Evolutionary conservation across 2,113 vertebrate genomes (phyloP).

Genomic region (Tetrao urogallus): DNA sequence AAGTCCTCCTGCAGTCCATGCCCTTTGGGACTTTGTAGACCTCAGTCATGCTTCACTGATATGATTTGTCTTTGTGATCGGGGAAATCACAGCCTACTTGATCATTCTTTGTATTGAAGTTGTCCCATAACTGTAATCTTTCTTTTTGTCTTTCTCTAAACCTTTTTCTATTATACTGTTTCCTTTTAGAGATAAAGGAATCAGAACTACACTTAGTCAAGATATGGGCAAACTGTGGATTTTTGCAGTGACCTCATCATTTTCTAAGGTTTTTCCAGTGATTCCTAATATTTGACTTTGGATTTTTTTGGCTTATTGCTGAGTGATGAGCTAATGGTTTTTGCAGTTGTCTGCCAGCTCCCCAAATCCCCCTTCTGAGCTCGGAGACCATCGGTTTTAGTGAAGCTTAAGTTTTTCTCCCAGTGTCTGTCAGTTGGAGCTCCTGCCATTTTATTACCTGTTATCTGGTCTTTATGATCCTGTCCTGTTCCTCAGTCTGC

Average conservation of each 20-base stretch:
- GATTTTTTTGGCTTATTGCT: not conserved
- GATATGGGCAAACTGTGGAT: not conserved
- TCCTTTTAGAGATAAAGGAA: not conserved
- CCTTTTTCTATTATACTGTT: fast-evolving
- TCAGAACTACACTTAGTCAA: not conserved
- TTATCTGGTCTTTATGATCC: not conserved
- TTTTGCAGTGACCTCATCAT: not conserved
- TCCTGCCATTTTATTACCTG: not conserved
- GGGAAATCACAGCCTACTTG: not conserved
- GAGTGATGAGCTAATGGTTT: not conserved
- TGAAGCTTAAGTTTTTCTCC: not conserved
- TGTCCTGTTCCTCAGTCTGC: not conserved
- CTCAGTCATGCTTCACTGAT: fast-evolving
- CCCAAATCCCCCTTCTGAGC: not conserved
- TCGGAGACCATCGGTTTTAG: not conserved
- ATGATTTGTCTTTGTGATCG: not conserved
- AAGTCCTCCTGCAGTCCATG: fast-evolving
- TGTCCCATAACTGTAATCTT: not conserved
- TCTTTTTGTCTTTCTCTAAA: not conserved
- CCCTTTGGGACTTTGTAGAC: not conserved
- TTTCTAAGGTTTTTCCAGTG: not conserved
- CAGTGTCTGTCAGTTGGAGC: not conserved
- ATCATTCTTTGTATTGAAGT: not conserved
- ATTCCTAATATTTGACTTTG: not conserved
- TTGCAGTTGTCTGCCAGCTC: not conserved